phyloP scores from a whole-genome alignment of 2,797 vertebrate genomes.

The Myotis myotis region DNA sequence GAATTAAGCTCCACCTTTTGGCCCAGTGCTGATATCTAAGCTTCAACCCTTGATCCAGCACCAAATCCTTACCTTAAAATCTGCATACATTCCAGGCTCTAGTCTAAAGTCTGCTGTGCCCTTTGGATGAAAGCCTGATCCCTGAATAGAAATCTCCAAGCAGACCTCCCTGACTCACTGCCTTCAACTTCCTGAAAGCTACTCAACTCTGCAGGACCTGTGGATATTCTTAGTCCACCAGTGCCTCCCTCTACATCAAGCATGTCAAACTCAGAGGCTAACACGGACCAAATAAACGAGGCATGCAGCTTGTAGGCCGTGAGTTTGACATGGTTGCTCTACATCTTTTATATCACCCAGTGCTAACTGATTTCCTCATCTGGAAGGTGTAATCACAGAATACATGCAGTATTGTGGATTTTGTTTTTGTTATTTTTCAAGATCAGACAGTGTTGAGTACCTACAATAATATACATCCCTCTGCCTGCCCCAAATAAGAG shows the following conservation, averaged over 20 bases:
- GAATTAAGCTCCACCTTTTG: neutral
- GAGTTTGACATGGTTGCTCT: too few relatives aligned
- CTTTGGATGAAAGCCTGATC: neutral
- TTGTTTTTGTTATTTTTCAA: neutral
- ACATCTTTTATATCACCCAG: neutral
- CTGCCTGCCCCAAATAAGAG: neutral
- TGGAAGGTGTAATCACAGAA: neutral
- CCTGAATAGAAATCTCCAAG: neutral
- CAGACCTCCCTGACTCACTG: neutral
- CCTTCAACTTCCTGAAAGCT: neutral
- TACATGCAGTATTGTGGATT: accelerated
- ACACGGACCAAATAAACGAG: too few relatives aligned
- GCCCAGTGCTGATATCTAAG: neutral
- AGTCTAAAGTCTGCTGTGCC: neutral
- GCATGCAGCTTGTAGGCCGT: too few relatives aligned
- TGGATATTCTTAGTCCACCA: neutral
- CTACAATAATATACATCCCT: neutral
- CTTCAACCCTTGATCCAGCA: neutral
- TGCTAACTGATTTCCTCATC: neutral
- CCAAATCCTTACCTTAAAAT: neutral
- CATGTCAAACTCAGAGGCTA: too few relatives aligned
- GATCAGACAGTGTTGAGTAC: neutral
- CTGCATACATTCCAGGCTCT: neutral
- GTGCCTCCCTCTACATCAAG: neutral
- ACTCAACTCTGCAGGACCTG: neutral